Base-by-base conservation (phyloP, 2,888 invertebrate species). In the Helleia helle region DNA sequence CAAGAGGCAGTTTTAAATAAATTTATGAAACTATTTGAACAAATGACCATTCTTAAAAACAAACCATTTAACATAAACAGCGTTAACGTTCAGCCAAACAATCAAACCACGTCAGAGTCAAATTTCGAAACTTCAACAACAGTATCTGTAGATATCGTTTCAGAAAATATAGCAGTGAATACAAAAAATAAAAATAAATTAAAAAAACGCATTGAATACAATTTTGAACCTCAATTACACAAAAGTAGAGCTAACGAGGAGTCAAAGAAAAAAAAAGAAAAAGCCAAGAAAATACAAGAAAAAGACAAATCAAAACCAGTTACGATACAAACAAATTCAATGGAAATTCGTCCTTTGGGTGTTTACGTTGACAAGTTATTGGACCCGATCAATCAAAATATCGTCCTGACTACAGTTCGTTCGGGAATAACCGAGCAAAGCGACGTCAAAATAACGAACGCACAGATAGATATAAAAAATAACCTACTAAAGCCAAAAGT, bases 301-400 rank as follows among this genome's bases (percentile, higher is more conserved):
- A 28, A 36, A 2, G 13, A 15, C 8, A 44, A 34, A 36, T n/a
- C 28, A 14, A 25, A 27, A 13, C 55, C 74, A 1, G 57, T 67
- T 22, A 72, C 67, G 22, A 57, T 80, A 46, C 83, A 83, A 51
- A 80, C 80, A 0, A 74, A 83, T 50, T 63, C 63, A 1, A 50
- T 59, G 5, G 71, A 72, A 51, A 65, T 83, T 41, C 62, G 68
- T 12, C 79, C 79, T 1, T 44, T 83, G 14, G 60, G 61, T 5
- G 55, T 83, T 36, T 61, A 65, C 9, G 46, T 76, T 25, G 43
- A 59, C 4, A 64, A 68, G 12, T 63, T 67, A 1, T 24, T 58
- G 4, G 55, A 51, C 40, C 26, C 65, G 6, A 54, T 76, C 3
- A 67, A 68, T 45, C 69, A 73, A 50, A 69, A 75, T 43, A 67